phyloP scores from a whole-genome alignment of 2,888 invertebrate species.

The Epinotia nisella region DNA sequence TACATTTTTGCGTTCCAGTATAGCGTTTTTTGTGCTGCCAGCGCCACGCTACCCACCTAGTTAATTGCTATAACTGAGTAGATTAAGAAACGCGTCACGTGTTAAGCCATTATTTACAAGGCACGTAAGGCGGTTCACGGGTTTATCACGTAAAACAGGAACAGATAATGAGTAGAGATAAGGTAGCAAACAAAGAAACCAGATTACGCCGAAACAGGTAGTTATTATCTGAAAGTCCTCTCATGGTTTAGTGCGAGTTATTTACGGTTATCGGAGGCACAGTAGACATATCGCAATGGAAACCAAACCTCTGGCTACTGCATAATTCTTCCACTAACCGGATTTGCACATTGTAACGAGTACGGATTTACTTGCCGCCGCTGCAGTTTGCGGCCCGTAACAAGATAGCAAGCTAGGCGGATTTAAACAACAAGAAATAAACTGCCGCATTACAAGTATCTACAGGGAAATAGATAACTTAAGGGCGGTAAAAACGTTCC shows the following conservation, averaged over 20 bases:
- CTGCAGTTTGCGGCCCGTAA: conserved; percentile 19
- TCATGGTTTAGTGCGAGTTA: conserved; percentile 26
- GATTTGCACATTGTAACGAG: conserved; percentile 35
- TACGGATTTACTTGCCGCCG: conserved; percentile 25
- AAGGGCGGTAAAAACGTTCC: not conserved
- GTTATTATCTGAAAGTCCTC: not conserved
- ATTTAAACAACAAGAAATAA: conserved; percentile 16
- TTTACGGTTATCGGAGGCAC: conserved; percentile 34
- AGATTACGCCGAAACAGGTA: conserved; percentile 34
- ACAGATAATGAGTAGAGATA: conserved; percentile 40
- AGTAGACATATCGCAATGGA: conserved; percentile 16
- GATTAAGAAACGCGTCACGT: conserved; percentile 32
- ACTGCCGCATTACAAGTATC: not conserved
- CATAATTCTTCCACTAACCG: conserved; percentile 39
- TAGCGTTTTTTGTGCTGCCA: conserved; percentile 31
- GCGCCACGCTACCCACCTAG: conserved; percentile 15
- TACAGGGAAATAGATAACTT: not conserved
- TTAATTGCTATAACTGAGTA: conserved; percentile 25
- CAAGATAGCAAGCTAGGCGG: conserved; percentile 21
- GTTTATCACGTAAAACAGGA: conserved; percentile 37
- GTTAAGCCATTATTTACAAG: conserved; percentile 22
- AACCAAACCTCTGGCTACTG: conserved; percentile 28
- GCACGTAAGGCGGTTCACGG: conserved; percentile 28
- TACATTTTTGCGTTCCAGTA: conserved; percentile 29
- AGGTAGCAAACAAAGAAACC: conserved; percentile 34